Evolutionary conservation across 2,797 vertebrate genomes (phyloP).

Genomic region (Phrynocephalus guinanensis): DNA sequence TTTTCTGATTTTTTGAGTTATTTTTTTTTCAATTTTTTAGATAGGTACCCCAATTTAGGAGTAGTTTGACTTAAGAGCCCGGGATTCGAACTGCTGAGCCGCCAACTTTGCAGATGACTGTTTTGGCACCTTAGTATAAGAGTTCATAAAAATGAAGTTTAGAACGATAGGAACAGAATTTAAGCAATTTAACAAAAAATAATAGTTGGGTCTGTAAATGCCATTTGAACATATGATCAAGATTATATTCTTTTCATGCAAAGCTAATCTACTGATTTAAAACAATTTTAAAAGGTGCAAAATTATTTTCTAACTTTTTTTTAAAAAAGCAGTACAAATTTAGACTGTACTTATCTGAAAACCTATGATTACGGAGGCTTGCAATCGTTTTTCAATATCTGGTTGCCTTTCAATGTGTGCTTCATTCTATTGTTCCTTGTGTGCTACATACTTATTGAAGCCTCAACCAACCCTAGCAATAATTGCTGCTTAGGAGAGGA

Average conservation of each 20-base stretch:
- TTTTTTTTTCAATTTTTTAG: too few relatives aligned
- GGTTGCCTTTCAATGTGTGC: constrained; percentile 38
- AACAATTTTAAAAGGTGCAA: constrained; percentile 7
- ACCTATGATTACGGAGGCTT: constrained; percentile 61
- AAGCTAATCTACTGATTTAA: neutral
- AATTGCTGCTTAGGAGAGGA: constrained; percentile 61
- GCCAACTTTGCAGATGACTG: too few relatives aligned
- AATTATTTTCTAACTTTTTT: constrained; percentile 22
- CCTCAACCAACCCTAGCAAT: constrained; percentile 58
- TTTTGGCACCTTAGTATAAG: neutral
- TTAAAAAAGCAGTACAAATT: constrained; percentile 62
- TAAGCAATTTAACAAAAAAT: constrained; percentile 16
- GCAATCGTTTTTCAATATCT: constrained; percentile 61
- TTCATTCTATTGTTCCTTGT: constrained; percentile 64
- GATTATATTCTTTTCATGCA: constrained; percentile 40
- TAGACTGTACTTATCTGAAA: constrained; percentile 58
- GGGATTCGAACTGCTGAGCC: too few relatives aligned
- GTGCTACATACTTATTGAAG: constrained; percentile 48
- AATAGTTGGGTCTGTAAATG: constrained; percentile 38
- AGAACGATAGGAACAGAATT: neutral
- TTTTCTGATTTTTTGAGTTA: too few relatives aligned
- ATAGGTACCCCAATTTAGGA: too few relatives aligned
- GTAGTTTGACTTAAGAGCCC: too few relatives aligned
- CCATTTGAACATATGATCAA: constrained; percentile 43
- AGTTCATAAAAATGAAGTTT: neutral